Evolutionary conservation across 1,140 invertebrate genomes (phyloP), one percentile per base, ranked within the genome.

Genomic region (Cryptotermes secundus): DNA sequence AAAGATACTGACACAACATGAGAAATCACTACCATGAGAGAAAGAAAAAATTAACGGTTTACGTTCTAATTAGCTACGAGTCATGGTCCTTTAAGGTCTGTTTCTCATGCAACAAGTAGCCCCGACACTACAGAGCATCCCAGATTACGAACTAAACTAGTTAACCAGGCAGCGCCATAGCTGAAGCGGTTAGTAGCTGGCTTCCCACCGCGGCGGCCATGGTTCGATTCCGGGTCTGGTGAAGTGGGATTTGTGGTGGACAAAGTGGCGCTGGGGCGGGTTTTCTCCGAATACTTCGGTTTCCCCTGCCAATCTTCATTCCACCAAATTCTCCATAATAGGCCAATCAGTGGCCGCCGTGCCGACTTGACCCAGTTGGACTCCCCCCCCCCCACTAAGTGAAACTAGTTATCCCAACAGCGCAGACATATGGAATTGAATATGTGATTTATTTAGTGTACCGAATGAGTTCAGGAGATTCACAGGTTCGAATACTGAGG

Each of bases 61-160:
- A 72, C 59, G n/a, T 31, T 72, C 26, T 72, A 72, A 72, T 72
- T 72, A 72, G 7, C 59, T n/a, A 14, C 7, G 6, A 72, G 59
- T 72, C 59, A n/a, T 72, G 59, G n/a, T 72, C n/a, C 59, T 72
- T 72, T 72, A 72, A 72, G 59, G 59, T 72, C 59, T 72, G 59
- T 72, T 72, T 72, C 59, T 31, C 59, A 72, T 72, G 59, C 59
- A 72, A 72, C 26, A 72, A 72, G 59, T 72, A 31, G 59, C 2
- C 59, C n/a, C 31, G 59, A n/a, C n/a, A 72, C 59, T 72, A 72
- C 26, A 26, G 26, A 26, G 38, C 4, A n/a, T 72, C 59, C 31
- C 59, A 72, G 26, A 72, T 72, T 14, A 31, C n/a, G 59, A 10
- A 14, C n/a, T 72, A 72, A 9, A 31, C 59, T n/a, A 72, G 4